A percentile compares a stretch with the other conserved stretches of the same genome.
phyloP scores from a whole-genome alignment of 2,888 invertebrate genomes.

The Diarsia mendica region DNA sequence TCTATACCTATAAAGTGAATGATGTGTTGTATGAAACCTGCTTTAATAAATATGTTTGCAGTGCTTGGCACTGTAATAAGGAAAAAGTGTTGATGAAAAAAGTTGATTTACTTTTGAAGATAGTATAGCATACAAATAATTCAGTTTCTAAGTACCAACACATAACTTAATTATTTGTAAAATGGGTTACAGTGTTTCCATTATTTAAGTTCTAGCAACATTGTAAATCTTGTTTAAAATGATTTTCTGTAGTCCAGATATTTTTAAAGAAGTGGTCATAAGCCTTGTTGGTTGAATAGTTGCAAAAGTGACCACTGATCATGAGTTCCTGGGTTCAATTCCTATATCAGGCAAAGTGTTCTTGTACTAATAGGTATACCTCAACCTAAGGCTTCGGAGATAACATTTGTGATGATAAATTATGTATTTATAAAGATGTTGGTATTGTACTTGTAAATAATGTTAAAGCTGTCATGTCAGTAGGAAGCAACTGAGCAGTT shows the following conservation, averaged over 20 bases:
- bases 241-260: not conserved
- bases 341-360: not conserved
- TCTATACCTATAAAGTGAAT: conserved; percentile 46
- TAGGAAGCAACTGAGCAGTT: conserved; percentile 22
- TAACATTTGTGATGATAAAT: not conserved
- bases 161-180: not conserved
- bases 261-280: not conserved
- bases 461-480: conserved; percentile 22
- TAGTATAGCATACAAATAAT: not conserved
- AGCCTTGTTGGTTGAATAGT: not conserved
- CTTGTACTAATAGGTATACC: not conserved
- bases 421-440: conserved; percentile 8
- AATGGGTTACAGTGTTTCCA: not conserved
- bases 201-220: conserved; percentile 1
- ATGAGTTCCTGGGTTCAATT: not conserved
- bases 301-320: not conserved
- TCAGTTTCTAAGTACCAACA: too few relatives aligned
- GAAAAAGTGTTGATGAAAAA: not conserved
- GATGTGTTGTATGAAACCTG: not conserved
- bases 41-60: not conserved
- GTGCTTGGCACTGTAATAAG: conserved; percentile 24
- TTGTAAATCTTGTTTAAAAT: not conserved
- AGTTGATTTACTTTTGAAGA: too few relatives aligned
- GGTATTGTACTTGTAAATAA: conserved; percentile 1
- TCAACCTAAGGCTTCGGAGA: not conserved